Evolutionary conservation across 1,140 invertebrate species (phyloP), one percentile per base, ranked within the genome.

Genomic region (Psilanteris sp.): DNA sequence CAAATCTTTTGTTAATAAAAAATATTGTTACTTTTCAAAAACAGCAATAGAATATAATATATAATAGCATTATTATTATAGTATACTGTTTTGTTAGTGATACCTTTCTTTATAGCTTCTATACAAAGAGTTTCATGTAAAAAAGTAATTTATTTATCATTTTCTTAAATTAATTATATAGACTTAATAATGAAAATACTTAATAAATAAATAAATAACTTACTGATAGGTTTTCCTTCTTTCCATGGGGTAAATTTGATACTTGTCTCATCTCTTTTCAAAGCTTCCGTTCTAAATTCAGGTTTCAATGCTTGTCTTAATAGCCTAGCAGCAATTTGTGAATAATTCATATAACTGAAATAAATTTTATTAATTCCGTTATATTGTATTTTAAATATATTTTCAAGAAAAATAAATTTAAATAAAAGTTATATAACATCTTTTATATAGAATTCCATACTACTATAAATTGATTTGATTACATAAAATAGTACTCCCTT

Each of bases 341-440:
- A 97, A 84, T 96, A 98, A 88, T 96, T 95, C 86, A 97, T 94
- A 89, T 98, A 98, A 90, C 96, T 97, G 82, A 72, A 57, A 73
- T 66, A 41, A 68, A 46, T 52, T 39, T 10, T 11, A 1, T 29
- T 18, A 16, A 57, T 43, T 20, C 29, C 24, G 57, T 37, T 3
- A 46, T 36, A 52, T 64, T 11, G 0, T 54, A 15, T 26, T 26
- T 55, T 48, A 18, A 13, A 70, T 43, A 20, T 20, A 3, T 18
- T 4, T 36, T 39, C 8, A 39, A 32, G 2, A 13, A 32, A 7
- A 27, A 1, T 32, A 20, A 20, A 20, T 3, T 32, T 2, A 10
- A 32, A 32, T 31, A 2, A 10, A 10, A 20, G 36, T 37, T 37
- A 37, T 4, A 37, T 37, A 37, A 37, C 6, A 9, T n/a, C n/a